Percentiles rank a stretch among this genome's conserved stretches.
Conservation (phyloP, 1,140 invertebrate species). For the Meloidogyne exigua region DNA sequence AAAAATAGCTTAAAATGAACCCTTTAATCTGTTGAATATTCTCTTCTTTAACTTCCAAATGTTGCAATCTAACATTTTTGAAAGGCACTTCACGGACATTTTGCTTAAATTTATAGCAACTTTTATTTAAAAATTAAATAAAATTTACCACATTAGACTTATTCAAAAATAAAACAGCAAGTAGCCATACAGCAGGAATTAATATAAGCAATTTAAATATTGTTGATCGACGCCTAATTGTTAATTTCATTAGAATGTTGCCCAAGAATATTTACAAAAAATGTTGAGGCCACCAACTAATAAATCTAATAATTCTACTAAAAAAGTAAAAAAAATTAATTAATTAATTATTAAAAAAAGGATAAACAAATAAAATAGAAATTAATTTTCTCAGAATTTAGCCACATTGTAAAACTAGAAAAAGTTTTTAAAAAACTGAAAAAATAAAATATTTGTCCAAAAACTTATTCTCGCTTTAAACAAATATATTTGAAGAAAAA, state of each 20-base stretch:
- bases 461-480: no score
- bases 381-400: no score
- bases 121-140: background rate
- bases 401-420: no score
- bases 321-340: background rate
- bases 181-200: background rate
- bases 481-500: background rate
- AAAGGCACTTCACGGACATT: background rate
- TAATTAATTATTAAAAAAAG: background rate
- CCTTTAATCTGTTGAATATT: conserved; percentile 5
- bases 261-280: conserved; percentile 11
- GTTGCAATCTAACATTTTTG: background rate
- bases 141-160: background rate
- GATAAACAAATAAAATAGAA: no score
- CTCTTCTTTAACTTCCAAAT: background rate
- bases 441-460: no score
- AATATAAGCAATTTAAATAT: background rate
- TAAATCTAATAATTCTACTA: background rate
- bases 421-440: no score
- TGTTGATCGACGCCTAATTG: background rate
- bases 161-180: background rate
- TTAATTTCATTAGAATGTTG: background rate
- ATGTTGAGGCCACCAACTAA: background rate
- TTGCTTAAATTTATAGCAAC: background rate
- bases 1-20: background rate